A percentile compares a stretch with the other conserved stretches of the same genome.
phyloP scores from a whole-genome alignment of 1,140 invertebrate species.

The Ips nitidus region DNA sequence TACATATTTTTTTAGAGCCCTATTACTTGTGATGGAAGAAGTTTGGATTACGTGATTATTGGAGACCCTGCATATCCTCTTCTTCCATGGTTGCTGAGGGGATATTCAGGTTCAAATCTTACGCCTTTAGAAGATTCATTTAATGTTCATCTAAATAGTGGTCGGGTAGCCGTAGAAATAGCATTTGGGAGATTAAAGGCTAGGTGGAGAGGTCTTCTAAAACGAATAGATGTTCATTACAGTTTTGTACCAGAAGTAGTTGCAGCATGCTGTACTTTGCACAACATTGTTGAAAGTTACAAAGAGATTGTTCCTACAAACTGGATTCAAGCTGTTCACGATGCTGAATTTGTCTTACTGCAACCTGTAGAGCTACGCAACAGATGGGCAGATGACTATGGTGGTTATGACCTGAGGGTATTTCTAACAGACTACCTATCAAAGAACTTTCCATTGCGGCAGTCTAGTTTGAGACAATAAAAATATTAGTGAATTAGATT shows the following conservation, averaged over 20 bases:
- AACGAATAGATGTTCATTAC: constrained; percentile 38
- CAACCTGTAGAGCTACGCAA: no score
- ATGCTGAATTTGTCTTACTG: no score
- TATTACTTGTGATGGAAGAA: background rate
- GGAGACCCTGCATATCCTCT: constrained; percentile 40
- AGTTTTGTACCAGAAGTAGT: constrained; percentile 17
- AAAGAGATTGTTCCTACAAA: no score
- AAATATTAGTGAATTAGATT: no score
- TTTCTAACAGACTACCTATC: no score
- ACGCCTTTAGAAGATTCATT: constrained; percentile 42
- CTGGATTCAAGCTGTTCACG: no score
- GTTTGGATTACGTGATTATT: constrained; percentile 4
- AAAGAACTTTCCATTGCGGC: no score
- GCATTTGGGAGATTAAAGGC: constrained; percentile 49
- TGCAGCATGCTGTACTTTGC: background rate
- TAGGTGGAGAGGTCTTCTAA: constrained; percentile 36
- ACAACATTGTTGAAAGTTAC: constrained; percentile 9
- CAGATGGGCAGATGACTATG: no score
- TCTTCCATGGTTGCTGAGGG: constrained; percentile 48
- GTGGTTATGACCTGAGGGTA: no score
- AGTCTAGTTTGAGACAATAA: no score
- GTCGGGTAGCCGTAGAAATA: constrained; percentile 46
- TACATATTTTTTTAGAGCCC: constrained; percentile 15
- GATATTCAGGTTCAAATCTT: constrained; percentile 38
- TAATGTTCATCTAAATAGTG: constrained; percentile 45